Conservation (phyloP, 64 coral and sea anemone species). For the Stichodactyla mertensii region DNA sequence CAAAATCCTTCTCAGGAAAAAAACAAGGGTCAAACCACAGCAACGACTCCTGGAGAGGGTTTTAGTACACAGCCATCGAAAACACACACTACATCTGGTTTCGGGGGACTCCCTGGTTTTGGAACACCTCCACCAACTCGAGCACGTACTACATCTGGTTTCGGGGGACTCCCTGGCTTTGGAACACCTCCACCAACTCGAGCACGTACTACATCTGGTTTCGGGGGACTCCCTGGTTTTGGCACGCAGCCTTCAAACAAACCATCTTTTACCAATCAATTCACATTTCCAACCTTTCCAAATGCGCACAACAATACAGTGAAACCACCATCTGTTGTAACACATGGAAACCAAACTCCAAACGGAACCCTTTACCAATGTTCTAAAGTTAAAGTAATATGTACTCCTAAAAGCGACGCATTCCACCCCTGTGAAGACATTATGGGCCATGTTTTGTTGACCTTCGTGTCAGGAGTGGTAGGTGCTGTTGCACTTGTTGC, state of each 20-base stretch:
- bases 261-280: too few species aligned
- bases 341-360: slow-evolving; percentile 32
- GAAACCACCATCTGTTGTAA: not conserved
- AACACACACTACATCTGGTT: not conserved
- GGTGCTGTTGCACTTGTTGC: slow-evolving; percentile 63
- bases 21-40: not conserved
- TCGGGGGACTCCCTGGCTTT: not conserved
- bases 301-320: slow-evolving; percentile 7
- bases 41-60: not conserved
- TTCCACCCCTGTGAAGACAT: slow-evolving; percentile 96
- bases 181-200: not conserved
- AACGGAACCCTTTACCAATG: slow-evolving; percentile 2
- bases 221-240: not conserved
- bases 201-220: not conserved
- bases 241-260: not conserved
- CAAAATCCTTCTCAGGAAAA: not conserved
- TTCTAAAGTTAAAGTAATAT: slow-evolving; percentile 21
- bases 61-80: not conserved
- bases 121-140: not conserved
- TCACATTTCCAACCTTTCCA: not conserved
- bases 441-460: slow-evolving; percentile 84
- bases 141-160: not conserved
- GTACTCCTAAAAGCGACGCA: slow-evolving; percentile 58
- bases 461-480: slow-evolving; percentile 61
- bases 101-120: not conserved